Evolutionary conservation across 2,113 vertebrate genomes (phyloP).

Genomic region (Corythaixoides concolor): DNA sequence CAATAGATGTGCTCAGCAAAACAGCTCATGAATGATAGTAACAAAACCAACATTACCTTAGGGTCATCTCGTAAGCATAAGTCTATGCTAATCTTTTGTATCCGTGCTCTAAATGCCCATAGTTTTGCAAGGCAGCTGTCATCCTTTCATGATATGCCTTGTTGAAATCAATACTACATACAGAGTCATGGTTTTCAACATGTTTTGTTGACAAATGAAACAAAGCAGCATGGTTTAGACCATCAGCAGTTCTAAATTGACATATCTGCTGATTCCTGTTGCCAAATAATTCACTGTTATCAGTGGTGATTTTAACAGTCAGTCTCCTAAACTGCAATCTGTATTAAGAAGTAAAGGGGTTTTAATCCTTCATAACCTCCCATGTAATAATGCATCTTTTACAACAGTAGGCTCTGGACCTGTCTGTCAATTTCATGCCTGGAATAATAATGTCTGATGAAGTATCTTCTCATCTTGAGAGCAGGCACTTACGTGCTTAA

Average conservation of each 20-base stretch:
- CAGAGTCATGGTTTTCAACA: not conserved
- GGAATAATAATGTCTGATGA: not conserved
- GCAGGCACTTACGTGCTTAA: constrained; percentile 28
- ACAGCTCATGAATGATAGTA: not conserved
- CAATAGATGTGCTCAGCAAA: not conserved
- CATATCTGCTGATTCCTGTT: not conserved
- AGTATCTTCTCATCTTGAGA: constrained; percentile 26
- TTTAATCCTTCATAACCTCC: not conserved
- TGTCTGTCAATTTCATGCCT: not conserved
- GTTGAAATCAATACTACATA: not conserved
- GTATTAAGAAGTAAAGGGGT: not conserved
- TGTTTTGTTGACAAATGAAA: not conserved
- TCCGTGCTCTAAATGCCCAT: not conserved
- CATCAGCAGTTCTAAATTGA: not conserved
- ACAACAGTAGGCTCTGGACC: not conserved
- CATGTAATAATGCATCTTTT: not conserved
- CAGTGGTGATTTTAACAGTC: not conserved
- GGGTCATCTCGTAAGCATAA: not conserved
- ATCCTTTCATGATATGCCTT: not conserved
- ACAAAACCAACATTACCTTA: accelerated
- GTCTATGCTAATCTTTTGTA: not conserved
- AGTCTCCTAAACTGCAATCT: not conserved
- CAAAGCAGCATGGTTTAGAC: not conserved
- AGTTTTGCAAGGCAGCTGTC: not conserved
- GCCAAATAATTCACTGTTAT: not conserved